phyloP scores from a whole-genome alignment of 1,140 invertebrate genomes.

The Drosophila melanogaster region DNA sequence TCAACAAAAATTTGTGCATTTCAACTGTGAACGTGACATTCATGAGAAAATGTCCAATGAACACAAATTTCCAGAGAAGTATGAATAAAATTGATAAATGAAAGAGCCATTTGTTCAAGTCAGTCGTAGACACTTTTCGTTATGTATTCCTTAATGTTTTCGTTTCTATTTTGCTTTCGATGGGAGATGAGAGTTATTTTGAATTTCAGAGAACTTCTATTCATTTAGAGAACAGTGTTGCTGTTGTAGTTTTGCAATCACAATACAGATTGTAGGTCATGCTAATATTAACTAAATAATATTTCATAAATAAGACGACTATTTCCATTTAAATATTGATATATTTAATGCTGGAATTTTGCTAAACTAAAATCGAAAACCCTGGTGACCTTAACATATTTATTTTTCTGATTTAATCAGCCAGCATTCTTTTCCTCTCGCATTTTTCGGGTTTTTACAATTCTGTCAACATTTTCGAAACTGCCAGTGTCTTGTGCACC shows the following conservation, averaged over 20 bases:
- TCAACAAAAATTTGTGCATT: conserved; percentile 37
- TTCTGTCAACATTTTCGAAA: conserved; percentile 53
- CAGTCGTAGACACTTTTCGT: conserved; percentile 20
- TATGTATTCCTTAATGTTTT: conserved; percentile 20
- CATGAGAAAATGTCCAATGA: conserved; percentile 35
- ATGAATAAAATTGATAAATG: conserved; percentile 50
- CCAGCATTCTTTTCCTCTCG: conserved; percentile 5
- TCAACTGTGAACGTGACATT: conserved; percentile 67
- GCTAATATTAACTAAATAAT: too few relatives aligned
- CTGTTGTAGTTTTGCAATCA: too few relatives aligned
- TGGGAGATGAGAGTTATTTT: neutral
- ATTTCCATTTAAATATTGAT: too few relatives aligned
- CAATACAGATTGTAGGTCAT: too few relatives aligned
- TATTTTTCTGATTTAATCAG: conserved; percentile 20
- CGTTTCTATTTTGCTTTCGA: conserved; percentile 3
- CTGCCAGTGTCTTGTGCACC: conserved; percentile 6
- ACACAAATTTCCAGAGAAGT: conserved; percentile 37
- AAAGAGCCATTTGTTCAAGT: conserved; percentile 56
- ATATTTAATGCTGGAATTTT: neutral
- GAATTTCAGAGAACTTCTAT: neutral
- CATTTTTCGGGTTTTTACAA: conserved; percentile 28
- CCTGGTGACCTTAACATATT: neutral
- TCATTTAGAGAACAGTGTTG: neutral
- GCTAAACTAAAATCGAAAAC: neutral
- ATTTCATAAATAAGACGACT: too few relatives aligned